These are phyloP conservation scores for Leptocoma aspasia DNA, from an alignment of 2,113 vertebrate species.

Conservation along the genomic window DNA sequence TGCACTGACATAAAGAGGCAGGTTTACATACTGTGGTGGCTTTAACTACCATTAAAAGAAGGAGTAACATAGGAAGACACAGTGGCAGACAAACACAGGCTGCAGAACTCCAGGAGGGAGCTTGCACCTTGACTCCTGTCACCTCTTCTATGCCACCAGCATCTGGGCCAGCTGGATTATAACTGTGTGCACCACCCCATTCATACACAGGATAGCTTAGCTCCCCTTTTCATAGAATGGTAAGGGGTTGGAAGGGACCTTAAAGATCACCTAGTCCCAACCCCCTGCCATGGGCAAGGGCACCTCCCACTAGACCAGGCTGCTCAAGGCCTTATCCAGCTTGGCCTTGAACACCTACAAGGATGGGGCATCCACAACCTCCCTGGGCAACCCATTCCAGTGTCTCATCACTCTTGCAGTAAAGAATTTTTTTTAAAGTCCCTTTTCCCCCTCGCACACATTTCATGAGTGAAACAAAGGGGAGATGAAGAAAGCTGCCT, in stretches of 20 bases:
- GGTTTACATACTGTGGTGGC: neutral
- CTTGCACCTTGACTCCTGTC: neutral
- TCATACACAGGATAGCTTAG: neutral
- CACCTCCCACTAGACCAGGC: neutral
- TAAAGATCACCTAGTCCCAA: neutral
- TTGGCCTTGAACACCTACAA: neutral
- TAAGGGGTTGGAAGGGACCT: neutral
- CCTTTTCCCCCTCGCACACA: no score
- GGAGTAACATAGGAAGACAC: neutral
- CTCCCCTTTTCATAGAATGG: neutral
- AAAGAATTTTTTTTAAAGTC: neutral
- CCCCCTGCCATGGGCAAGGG: neutral
- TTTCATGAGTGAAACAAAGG: fast-evolving
- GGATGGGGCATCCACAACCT: neutral
- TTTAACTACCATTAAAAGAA: neutral
- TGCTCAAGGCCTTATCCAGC: neutral
- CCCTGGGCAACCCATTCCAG: neutral
- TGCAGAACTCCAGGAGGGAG: neutral
- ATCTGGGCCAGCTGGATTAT: neutral
- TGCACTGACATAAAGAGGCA: neutral
- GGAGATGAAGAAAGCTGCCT: neutral
- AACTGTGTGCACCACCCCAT: fast-evolving
- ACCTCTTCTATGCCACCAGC: neutral
- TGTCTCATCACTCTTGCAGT: neutral
- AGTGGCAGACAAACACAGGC: neutral